Percentiles rank a stretch among this genome's conserved stretches.
These are phyloP conservation scores for Philypnodon macrostomus DNA, from an alignment of 2,797 vertebrate genomes.

Conservation along the genomic window DNA sequence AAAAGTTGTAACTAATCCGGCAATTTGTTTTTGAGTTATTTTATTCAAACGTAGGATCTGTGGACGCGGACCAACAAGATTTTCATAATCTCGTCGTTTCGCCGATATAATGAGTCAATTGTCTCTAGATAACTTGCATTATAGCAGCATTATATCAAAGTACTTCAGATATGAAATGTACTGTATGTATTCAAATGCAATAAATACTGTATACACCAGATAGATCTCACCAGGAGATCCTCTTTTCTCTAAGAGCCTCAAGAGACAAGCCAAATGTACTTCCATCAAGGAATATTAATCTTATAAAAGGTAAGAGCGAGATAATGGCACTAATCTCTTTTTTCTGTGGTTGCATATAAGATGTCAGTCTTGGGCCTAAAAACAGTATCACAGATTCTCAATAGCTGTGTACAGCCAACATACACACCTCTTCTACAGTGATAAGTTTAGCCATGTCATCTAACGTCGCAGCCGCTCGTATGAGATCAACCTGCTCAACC, in stretches of 20 bases:
- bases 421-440: constrained; percentile 90
- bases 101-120: too few relatives aligned
- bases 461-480: constrained; percentile 82
- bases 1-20: too few relatives aligned
- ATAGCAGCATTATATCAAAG: background rate
- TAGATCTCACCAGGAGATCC: background rate
- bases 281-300: background rate
- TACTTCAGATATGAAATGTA: too few relatives aligned
- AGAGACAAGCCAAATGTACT: background rate
- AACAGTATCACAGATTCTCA: background rate
- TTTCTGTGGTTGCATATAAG: background rate
- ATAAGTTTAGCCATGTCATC: constrained; percentile 93
- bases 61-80: too few relatives aligned
- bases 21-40: too few relatives aligned
- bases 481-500: constrained; percentile 53
- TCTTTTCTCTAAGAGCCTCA: background rate
- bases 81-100: too few relatives aligned
- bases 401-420: background rate
- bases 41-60: too few relatives aligned
- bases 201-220: background rate
- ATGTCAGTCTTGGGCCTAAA: background rate
- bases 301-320: background rate
- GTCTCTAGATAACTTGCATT: too few relatives aligned
- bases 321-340: background rate
- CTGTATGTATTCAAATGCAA: too few relatives aligned